Evolutionary conservation across 2,888 invertebrate genomes (phyloP).

Genomic region (Pogonocherus hispidulus): DNA sequence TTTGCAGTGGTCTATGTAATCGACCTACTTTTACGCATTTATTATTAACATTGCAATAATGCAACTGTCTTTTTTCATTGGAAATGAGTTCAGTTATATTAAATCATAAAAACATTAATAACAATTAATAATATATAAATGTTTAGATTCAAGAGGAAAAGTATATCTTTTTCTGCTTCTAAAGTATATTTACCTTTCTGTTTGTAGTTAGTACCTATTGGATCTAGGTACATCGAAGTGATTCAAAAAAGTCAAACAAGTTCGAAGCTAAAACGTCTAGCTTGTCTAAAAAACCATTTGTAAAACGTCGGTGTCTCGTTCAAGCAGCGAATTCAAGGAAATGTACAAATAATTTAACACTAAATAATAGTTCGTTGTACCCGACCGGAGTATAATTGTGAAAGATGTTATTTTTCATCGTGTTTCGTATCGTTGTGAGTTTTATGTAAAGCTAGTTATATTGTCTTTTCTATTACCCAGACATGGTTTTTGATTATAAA

Average conservation of each 20-base stretch:
- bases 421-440: too few relatives aligned
- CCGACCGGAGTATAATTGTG: background rate
- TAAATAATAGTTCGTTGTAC: constrained; percentile 3
- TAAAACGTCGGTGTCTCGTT: background rate
- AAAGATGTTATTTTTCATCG: background rate
- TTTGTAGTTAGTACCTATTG: too few relatives aligned
- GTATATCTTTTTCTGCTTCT: too few relatives aligned
- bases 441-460: too few relatives aligned
- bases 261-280: background rate
- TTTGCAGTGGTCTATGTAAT: background rate
- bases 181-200: too few relatives aligned
- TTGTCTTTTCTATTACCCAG: too few relatives aligned
- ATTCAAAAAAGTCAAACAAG: too few relatives aligned
- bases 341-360: constrained; percentile 6
- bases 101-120: too few relatives aligned
- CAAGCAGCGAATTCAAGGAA: background rate
- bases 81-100: background rate
- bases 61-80: background rate
- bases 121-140: too few relatives aligned
- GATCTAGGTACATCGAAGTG: too few relatives aligned
- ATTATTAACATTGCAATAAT: background rate
- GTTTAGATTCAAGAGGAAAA: too few relatives aligned
- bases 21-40: background rate
- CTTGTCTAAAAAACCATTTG: background rate
- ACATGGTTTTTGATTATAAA: too few relatives aligned